Conservation (phyloP, 2,888 invertebrate species). For the Acanthacorydalis orientalis region DNA sequence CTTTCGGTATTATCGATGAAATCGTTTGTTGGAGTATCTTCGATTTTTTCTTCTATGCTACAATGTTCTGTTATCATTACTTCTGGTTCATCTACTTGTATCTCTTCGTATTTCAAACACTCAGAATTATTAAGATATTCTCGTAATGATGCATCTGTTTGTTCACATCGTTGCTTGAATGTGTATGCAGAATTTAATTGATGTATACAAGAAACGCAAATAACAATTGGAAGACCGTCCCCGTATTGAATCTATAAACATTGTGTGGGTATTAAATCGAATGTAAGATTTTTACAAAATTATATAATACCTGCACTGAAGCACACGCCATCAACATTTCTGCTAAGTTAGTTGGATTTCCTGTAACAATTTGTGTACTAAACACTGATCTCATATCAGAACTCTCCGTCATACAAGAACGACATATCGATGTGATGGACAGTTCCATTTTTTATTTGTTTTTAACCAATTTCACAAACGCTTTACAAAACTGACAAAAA, state of each 20-base stretch:
- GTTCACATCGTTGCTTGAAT: slow-evolving; percentile 1
- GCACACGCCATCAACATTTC: background rate
- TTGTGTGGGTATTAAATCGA: too few relatives aligned
- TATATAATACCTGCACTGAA: background rate
- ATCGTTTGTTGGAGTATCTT: background rate
- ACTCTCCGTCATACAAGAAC: background rate
- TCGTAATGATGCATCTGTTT: background rate
- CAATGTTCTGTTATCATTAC: background rate
- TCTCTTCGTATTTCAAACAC: too few relatives aligned
- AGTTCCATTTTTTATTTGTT: too few relatives aligned
- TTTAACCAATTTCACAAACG: too few relatives aligned
- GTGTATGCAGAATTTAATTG: slow-evolving; percentile 1
- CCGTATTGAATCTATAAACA: background rate
- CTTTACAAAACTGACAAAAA: too few relatives aligned
- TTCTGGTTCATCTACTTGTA: background rate
- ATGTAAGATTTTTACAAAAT: background rate
- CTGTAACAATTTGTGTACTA: background rate
- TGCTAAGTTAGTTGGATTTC: background rate
- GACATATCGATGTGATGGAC: background rate
- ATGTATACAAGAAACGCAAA: background rate
- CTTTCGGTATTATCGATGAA: background rate
- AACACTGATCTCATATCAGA: background rate
- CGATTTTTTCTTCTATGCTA: background rate
- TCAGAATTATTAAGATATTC: background rate
- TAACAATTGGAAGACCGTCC: background rate